Percentiles rank a stretch among this genome's conserved stretches.
Evolutionary conservation across 2,888 invertebrate genomes (phyloP).

Genomic region (Diaphora mendica): DNA sequence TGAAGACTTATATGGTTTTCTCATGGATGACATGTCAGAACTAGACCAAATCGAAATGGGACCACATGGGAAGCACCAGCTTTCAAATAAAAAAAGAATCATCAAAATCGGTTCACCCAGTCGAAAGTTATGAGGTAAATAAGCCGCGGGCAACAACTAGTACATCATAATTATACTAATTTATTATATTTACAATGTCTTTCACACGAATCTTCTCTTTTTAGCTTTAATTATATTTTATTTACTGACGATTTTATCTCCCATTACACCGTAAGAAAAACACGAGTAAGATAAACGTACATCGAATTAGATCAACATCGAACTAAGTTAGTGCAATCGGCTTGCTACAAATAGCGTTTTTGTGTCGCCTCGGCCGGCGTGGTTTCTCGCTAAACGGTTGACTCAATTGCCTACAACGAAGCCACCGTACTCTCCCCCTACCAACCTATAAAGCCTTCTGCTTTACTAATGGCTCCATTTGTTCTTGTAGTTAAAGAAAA

Average conservation of each 20-base stretch:
- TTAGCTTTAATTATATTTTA: no score
- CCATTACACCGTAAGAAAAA: background rate
- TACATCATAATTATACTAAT: no score
- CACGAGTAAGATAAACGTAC: constrained; percentile 3
- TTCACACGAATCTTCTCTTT: background rate
- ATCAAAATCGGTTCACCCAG: no score
- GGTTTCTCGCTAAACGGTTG: constrained; percentile 74
- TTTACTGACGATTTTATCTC: background rate
- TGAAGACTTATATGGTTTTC: no score
- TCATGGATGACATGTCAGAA: no score
- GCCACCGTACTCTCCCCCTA: constrained; percentile 33
- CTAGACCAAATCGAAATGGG: no score
- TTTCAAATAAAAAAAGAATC: no score
- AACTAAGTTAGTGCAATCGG: constrained; percentile 50
- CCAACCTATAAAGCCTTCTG: constrained; percentile 40
- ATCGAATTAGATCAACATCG: constrained; percentile 12
- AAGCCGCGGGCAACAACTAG: no score
- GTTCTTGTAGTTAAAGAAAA: constrained; percentile 30
- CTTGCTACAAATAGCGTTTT: constrained; percentile 71
- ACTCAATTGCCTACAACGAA: constrained; percentile 61
- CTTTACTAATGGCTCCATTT: constrained; percentile 52
- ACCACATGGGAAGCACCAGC: no score
- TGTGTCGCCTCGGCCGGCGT: constrained; percentile 61
- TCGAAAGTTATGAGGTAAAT: no score
- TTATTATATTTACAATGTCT: no score